These are phyloP conservation scores for Petrocephalus schoutedeni DNA, from an alignment of 2,797 vertebrate genomes.

Conservation along the genomic window DNA sequence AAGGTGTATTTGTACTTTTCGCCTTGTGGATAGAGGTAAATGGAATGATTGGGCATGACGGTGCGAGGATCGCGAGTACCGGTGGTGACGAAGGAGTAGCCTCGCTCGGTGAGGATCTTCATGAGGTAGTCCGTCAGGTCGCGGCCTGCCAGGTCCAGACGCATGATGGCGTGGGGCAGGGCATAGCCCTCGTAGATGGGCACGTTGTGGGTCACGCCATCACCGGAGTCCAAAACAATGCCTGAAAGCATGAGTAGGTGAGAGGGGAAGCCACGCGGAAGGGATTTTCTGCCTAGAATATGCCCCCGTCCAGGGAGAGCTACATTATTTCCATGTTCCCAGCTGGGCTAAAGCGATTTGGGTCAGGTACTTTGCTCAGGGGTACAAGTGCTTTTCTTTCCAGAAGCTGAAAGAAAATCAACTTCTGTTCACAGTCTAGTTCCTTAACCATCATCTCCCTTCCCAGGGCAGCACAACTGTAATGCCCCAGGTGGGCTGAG, in stretches of 20 bases:
- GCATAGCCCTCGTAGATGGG: slow-evolving; percentile 64
- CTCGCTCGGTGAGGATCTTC: slow-evolving; percentile 65
- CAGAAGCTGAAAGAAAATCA: neutral
- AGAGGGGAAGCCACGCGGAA: neutral
- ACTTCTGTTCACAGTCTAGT: slow-evolving; percentile 8
- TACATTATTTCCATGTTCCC: neutral
- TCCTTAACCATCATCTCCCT: neutral
- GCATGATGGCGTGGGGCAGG: slow-evolving; percentile 65
- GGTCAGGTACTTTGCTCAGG: neutral
- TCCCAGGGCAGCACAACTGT: neutral
- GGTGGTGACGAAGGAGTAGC: slow-evolving; percentile 64
- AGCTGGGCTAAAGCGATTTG: slow-evolving; percentile 9
- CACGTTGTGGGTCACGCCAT: slow-evolving; percentile 64
- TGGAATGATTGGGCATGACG: neutral
- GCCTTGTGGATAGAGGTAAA: neutral
- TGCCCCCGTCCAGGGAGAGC: neutral
- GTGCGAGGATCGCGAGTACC: slow-evolving; percentile 35
- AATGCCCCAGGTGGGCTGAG: neutral
- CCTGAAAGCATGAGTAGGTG: slow-evolving; percentile 35
- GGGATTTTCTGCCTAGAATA: neutral
- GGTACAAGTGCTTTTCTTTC: neutral
- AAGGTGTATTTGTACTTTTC: neutral
- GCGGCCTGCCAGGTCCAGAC: slow-evolving; percentile 58
- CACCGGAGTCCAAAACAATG: slow-evolving; percentile 64
- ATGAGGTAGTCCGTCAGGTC: slow-evolving; percentile 66